phyloP scores from a whole-genome alignment of 2,113 vertebrate genomes.

The Brachirus orientalis region DNA sequence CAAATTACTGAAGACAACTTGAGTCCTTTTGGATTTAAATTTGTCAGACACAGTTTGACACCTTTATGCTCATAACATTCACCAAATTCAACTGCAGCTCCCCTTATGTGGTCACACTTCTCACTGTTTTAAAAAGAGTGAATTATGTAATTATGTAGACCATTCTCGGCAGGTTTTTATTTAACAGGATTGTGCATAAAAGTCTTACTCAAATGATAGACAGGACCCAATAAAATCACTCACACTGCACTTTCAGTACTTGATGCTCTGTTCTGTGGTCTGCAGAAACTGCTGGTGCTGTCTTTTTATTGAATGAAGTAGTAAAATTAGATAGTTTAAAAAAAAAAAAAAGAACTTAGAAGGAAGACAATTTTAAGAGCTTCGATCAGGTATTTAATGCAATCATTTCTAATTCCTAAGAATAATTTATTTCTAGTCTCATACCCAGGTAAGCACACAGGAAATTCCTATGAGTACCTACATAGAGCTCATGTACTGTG shows the following conservation, averaged over 20 bases:
- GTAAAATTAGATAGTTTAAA: constrained; percentile 39
- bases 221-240: constrained; percentile 21
- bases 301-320: constrained; percentile 50
- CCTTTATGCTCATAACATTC: constrained; percentile 40
- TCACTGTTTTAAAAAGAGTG: constrained; percentile 21
- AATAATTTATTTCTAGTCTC: neutral
- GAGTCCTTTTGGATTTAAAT: constrained; percentile 63
- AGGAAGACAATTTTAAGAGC: constrained; percentile 13
- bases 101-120: constrained; percentile 28
- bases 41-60: constrained; percentile 63
- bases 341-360: constrained; percentile 35
- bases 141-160: constrained; percentile 41
- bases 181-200: constrained; percentile 38
- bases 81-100: constrained; percentile 23
- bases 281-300: constrained; percentile 33
- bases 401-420: neutral
- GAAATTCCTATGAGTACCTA: neutral
- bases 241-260: constrained; percentile 33
- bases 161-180: constrained; percentile 38
- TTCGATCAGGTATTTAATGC: constrained; percentile 22
- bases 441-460: neutral
- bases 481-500: neutral
- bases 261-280: constrained; percentile 14
- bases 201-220: constrained; percentile 12
- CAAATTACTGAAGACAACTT: constrained; percentile 85